These are phyloP conservation scores for Bedellia somnulentella DNA, from an alignment of 2,888 invertebrate species.

Conservation along the genomic window DNA sequence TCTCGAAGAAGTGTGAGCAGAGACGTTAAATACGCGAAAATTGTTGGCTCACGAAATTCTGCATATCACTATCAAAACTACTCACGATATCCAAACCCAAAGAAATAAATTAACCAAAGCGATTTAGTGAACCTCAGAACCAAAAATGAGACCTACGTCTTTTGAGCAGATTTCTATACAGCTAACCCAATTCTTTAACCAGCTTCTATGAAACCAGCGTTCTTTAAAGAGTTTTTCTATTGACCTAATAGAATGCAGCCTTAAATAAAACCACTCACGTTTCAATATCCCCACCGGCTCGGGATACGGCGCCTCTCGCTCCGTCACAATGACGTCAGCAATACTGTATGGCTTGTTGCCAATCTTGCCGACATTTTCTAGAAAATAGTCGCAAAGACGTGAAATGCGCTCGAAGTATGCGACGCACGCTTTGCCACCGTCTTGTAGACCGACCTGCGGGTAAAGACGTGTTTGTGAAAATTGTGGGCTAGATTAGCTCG, in stretches of 20 bases:
- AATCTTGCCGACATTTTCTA: conserved; percentile 24
- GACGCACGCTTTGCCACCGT: conserved; percentile 39
- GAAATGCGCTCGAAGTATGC: conserved; percentile 24
- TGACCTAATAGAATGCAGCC: no score
- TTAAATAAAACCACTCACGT: conserved; percentile 21
- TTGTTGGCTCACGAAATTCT: no score
- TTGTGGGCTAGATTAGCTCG: no score
- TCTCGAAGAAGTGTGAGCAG: conserved; percentile 37
- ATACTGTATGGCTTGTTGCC: conserved; percentile 42
- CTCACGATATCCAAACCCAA: no score
- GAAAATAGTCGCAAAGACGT: conserved; percentile 34
- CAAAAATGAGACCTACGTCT: no score
- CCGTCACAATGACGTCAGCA: conserved; percentile 27
- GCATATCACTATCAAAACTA: no score
- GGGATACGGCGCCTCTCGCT: conserved; percentile 24
- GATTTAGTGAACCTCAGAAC: no score
- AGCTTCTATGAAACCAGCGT: no score
- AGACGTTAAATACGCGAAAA: conserved; percentile 19
- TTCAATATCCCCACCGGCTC: conserved; percentile 37
- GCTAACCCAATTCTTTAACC: no score
- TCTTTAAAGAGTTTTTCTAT: no score
- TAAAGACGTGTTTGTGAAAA: not conserved
- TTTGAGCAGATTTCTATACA: no score
- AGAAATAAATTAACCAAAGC: no score
- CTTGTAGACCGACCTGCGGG: conserved; percentile 33